Percentiles rank a stretch among this genome's conserved stretches.
Conservation (phyloP, 2,888 invertebrate species). For the Scrobipalpa atriplicella region DNA sequence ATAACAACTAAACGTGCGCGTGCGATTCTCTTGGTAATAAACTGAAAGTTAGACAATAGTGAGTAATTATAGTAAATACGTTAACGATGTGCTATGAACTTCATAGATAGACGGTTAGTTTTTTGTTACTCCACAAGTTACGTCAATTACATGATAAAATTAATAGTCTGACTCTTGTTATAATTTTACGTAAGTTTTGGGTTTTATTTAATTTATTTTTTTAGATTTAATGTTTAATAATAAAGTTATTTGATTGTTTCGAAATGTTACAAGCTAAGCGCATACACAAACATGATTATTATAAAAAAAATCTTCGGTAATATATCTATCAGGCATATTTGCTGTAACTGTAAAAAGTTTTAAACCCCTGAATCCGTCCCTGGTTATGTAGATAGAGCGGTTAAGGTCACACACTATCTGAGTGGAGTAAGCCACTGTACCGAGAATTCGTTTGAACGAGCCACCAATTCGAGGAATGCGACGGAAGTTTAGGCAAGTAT, state of each 20-base stretch:
- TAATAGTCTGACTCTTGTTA: too few relatives aligned
- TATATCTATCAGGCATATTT: too few relatives aligned
- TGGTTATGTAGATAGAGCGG: conserved; percentile 41
- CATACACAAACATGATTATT: too few relatives aligned
- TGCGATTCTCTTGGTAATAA: not conserved
- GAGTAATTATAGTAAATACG: not conserved
- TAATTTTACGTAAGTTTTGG: too few relatives aligned
- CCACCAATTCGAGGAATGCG: too few relatives aligned
- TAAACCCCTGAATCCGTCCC: conserved; percentile 32
- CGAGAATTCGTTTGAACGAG: conserved; percentile 12
- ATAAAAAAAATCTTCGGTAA: too few relatives aligned
- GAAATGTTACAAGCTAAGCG: too few relatives aligned
- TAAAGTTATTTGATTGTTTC: too few relatives aligned
- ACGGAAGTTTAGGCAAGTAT: too few relatives aligned
- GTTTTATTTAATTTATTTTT: too few relatives aligned
- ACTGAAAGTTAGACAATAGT: not conserved
- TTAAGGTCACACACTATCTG: conserved; percentile 67
- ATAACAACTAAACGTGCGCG: not conserved
- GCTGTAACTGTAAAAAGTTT: not conserved
- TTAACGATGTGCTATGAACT: not conserved
- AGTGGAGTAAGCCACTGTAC: conserved; percentile 28
- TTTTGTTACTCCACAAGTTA: not conserved
- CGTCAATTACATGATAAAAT: not conserved
- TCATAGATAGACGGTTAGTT: not conserved
- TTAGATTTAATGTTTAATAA: too few relatives aligned